Conservation (phyloP, 2,797 vertebrate species). For the Sebastes trivittatus region DNA sequence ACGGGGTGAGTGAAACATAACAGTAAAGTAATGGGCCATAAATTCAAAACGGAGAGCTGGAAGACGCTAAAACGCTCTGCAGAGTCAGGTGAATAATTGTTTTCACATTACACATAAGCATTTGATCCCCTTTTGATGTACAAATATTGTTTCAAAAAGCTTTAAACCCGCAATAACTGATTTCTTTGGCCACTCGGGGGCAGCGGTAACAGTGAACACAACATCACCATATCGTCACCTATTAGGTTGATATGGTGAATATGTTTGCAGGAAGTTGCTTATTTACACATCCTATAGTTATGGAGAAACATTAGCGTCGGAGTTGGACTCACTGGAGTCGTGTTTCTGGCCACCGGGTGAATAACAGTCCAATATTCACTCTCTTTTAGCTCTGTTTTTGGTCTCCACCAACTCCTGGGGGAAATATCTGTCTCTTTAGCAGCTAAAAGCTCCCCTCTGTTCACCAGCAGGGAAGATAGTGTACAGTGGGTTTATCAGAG, state of each 20-base stretch:
- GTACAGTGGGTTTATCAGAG: too few species aligned
- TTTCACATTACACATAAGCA: too few species aligned
- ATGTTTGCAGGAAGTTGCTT: not conserved
- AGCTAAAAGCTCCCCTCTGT: too few species aligned
- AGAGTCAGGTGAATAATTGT: not conserved
- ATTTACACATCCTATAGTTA: not conserved
- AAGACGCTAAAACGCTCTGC: not conserved
- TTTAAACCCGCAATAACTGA: not conserved
- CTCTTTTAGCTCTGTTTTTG: too few species aligned
- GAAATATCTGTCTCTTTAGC: too few species aligned
- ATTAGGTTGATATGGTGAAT: not conserved
- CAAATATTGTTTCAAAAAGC: not conserved
- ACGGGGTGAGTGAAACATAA: not conserved
- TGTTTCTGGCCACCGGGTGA: too few species aligned
- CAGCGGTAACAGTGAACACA: not conserved
- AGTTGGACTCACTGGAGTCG: too few species aligned
- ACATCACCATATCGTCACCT: not conserved
- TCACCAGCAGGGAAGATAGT: too few species aligned
- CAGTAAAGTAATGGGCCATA: not conserved
- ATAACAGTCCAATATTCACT: too few species aligned
- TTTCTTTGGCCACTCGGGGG: not conserved
- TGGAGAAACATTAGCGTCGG: too few species aligned
- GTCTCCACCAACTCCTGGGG: too few species aligned
- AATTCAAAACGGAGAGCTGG: not conserved
- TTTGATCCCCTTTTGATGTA: not conserved